phyloP scores from a whole-genome alignment of 1,140 invertebrate genomes.

The Bilobella aurantiaca region DNA sequence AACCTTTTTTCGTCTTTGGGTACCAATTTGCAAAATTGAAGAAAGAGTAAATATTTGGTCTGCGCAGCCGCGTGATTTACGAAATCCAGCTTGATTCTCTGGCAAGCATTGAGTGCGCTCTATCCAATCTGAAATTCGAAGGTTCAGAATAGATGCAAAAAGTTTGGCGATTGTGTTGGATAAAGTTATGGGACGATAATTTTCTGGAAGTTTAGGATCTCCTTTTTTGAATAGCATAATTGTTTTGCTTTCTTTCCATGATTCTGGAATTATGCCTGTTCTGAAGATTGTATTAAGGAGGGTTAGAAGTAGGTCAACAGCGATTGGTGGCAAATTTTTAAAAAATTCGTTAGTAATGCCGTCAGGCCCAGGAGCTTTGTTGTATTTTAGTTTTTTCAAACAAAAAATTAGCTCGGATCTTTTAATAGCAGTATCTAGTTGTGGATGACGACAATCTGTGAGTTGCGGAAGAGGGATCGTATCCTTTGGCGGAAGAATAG shows the following conservation, averaged over 20 bases:
- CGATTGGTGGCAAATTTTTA: background rate
- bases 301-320: background rate
- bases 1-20: background rate
- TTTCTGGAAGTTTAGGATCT: background rate
- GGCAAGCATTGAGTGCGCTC: background rate
- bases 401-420: background rate
- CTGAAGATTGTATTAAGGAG: background rate
- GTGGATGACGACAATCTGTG: background rate
- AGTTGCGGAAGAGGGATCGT: background rate
- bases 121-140: background rate
- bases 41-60: background rate
- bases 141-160: background rate
- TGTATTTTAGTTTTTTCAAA: background rate
- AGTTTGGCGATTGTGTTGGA: background rate
- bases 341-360: background rate
- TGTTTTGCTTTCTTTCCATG: background rate
- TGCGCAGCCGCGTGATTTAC: background rate
- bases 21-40: background rate
- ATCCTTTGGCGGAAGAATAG: background rate
- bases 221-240: background rate
- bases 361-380: background rate
- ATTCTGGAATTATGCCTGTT: background rate
- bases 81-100: background rate
- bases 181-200: background rate
- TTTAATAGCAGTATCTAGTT: background rate